These are phyloP conservation scores for Anas acuta DNA, from an alignment of 2,797 vertebrate genomes.

Conservation along the genomic window DNA sequence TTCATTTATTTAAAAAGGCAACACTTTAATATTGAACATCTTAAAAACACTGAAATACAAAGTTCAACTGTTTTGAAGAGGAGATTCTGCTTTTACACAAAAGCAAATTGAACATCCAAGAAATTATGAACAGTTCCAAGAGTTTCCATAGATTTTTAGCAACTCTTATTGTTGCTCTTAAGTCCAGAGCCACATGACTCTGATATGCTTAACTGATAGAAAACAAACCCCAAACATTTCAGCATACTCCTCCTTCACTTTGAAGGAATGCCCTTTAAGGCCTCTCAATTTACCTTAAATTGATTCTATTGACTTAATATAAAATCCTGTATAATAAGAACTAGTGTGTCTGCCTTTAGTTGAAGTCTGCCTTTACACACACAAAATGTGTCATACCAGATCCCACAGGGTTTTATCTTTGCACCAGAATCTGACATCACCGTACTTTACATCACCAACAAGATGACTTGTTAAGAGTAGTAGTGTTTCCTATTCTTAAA, in stretches of 20 bases:
- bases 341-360: too few relatives aligned
- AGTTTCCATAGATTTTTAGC: background rate
- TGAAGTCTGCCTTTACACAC: background rate
- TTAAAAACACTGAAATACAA: background rate
- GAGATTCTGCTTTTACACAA: background rate
- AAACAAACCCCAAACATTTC: background rate
- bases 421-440: background rate
- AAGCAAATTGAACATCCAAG: background rate
- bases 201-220: background rate
- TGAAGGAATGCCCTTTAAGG: background rate
- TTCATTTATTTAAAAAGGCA: background rate
- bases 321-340: background rate
- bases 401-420: background rate
- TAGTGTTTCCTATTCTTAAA: background rate
- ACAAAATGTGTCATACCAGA: background rate
- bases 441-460: background rate
- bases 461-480: background rate
- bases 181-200: background rate
- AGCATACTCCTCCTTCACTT: background rate
- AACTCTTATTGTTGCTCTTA: background rate
- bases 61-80: background rate
- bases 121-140: background rate
- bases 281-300: background rate
- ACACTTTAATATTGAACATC: background rate
- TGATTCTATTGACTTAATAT: background rate